Conservation (phyloP, 2,113 vertebrate species). For the Petrocephalus zakoni region DNA sequence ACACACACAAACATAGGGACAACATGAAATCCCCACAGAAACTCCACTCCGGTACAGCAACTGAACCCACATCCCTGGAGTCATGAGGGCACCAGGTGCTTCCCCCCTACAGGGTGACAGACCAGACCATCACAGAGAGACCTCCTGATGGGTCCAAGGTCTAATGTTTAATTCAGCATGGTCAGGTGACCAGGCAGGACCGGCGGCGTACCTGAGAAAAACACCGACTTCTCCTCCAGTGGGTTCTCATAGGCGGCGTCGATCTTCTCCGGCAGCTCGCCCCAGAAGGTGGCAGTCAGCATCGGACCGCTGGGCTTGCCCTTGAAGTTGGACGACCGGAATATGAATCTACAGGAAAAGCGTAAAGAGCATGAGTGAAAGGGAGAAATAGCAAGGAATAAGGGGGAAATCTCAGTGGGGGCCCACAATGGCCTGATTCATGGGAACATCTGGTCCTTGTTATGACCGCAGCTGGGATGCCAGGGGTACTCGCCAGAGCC, state of each 20-base stretch:
- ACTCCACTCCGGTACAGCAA: neutral
- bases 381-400: constrained; percentile 12
- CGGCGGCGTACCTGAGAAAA: constrained; percentile 81
- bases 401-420: constrained; percentile 12
- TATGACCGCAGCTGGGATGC: constrained; percentile 52
- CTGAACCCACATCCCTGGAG: neutral
- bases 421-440: constrained; percentile 73
- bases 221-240: constrained; percentile 84
- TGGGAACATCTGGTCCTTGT: constrained; percentile 71
- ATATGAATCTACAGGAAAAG: constrained; percentile 76
- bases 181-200: neutral
- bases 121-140: neutral
- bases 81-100: neutral
- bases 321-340: constrained; percentile 77
- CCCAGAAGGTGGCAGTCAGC: constrained; percentile 90
- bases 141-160: neutral
- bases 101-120: neutral
- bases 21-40: neutral
- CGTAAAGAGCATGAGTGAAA: constrained; percentile 26
- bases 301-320: constrained; percentile 81
- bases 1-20: neutral
- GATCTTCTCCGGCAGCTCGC: constrained; percentile 84
- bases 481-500: constrained; percentile 61
- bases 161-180: neutral
- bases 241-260: constrained; percentile 93